Base-by-base conservation (phyloP, 2,888 invertebrate genomes). In the Carterocephalus palaemon region DNA sequence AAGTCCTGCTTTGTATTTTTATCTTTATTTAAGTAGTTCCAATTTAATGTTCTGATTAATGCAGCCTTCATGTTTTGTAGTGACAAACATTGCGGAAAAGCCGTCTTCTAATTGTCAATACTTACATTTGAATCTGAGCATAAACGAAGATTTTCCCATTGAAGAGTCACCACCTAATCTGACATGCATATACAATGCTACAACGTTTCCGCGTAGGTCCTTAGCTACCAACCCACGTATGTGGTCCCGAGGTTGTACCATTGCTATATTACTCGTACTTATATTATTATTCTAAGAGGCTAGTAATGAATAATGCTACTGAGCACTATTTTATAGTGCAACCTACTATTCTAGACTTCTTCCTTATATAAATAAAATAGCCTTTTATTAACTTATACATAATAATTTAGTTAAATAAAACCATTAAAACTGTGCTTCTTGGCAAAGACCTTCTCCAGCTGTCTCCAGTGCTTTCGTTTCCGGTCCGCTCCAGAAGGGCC, bases 171-270 rank as follows among this genome's bases (percentile, higher is more conserved):
- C 59, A 57, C 60, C 68, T 70, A 66, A 69, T 64, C 54, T 56
- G 46, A 52, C 61, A 69, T 69, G 68, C 65, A 61, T 52, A 56
- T 48, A 54, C 52, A 22, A 59, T 26, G 12, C n/a, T 26, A 26
- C 19, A 16, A 9, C 20, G 57, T 75, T 80, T 82, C 82, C 84
- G 81, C 72, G 71, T 82, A 76, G 73, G 70, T 74, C 70, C 70
- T 83, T 78, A 75, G 75, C 64, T 72, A 57, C 55, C 84, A 54
- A 46, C 80, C 83, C 85, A 84, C 85, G 84, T 85, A 60, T 62
- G 47, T 43, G 17, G 13, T 63, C 62, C 68, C 75, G 77, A 80
- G 81, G 80, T 62, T 80, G 64, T 58, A 62, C 56, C 59, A 58
- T 57, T 55, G 59, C 66, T 51, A 47, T 49, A 32, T 55, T 59